Evolutionary conservation across 1,140 invertebrate species (phyloP).

Genomic region (Vollenhovia emeryi): DNA sequence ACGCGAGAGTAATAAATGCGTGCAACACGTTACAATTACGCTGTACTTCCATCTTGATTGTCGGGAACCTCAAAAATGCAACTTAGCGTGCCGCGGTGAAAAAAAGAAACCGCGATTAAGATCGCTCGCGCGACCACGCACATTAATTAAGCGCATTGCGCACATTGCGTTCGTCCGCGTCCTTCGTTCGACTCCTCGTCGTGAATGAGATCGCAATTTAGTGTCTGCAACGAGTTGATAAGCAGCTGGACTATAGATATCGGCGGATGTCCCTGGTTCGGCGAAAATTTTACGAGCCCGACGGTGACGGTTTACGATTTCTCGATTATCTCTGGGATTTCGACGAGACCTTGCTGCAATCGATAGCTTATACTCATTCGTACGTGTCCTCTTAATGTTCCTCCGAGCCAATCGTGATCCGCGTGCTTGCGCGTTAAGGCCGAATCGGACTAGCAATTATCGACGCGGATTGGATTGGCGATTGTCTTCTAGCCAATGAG

Average conservation of each 20-base stretch:
- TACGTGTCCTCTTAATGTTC: neutral
- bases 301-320: neutral
- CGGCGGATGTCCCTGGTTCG: neutral
- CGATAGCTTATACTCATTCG: neutral
- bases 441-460: too few relatives aligned
- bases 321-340: neutral
- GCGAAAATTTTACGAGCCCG: slow-evolving; percentile 20
- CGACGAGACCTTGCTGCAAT: neutral
- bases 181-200: neutral
- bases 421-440: neutral
- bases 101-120: slow-evolving; percentile 25
- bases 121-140: slow-evolving; percentile 12
- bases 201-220: slow-evolving; percentile 16
- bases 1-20: slow-evolving; percentile 6
- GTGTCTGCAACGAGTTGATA: neutral
- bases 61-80: slow-evolving; percentile 21
- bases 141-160: slow-evolving; percentile 48
- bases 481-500: too few relatives aligned
- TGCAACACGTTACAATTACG: slow-evolving; percentile 29
- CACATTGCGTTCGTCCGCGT: neutral
- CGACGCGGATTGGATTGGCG: too few relatives aligned
- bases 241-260: slow-evolving; percentile 3
- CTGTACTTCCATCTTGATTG: slow-evolving; percentile 20
- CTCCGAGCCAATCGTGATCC: neutral
- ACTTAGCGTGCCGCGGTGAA: slow-evolving; percentile 3